phyloP scores from a whole-genome alignment of 1,140 invertebrate species.

The Drosophila cardini region DNA sequence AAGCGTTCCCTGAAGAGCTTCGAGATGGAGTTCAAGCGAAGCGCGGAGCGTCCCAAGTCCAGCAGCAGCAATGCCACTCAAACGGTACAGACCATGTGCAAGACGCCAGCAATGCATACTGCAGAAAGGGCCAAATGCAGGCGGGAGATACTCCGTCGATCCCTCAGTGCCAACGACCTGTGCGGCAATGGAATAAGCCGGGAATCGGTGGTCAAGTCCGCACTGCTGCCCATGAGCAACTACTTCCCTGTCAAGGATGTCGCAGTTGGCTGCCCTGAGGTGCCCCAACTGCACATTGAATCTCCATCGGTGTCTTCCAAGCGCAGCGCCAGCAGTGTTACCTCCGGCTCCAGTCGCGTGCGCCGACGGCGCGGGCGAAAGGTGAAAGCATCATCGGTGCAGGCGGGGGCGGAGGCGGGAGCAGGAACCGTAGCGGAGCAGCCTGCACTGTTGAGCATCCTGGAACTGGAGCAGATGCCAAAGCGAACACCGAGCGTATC shows the following conservation, averaged over 20 bases:
- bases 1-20: conserved; percentile 70
- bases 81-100: conserved; percentile 5
- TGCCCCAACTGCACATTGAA: conserved; percentile 63
- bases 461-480: conserved; percentile 33
- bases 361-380: conserved; percentile 39
- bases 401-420: conserved; percentile 24
- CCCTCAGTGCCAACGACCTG: conserved; percentile 72
- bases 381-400: conserved; percentile 1
- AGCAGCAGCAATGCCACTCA: conserved; percentile 57
- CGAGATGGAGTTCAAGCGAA: conserved; percentile 67
- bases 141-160: conserved; percentile 66
- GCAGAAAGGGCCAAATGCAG: conserved; percentile 64
- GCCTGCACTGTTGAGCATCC: conserved; percentile 42
- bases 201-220: conserved; percentile 3
- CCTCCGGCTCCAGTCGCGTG: conserved; percentile 32
- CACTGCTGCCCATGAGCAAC: conserved; percentile 33
- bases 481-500: conserved; percentile 54
- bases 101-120: conserved; percentile 47
- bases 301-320: conserved; percentile 63
- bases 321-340: conserved; percentile 54
- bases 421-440: conserved; percentile 2
- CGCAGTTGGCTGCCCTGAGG: conserved; percentile 22
- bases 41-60: conserved; percentile 50
- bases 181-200: neutral
- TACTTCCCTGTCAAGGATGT: conserved; percentile 48